These are phyloP conservation scores for Mus pahari DNA, from an alignment of 2,113 vertebrate species.

Conservation along the genomic window DNA sequence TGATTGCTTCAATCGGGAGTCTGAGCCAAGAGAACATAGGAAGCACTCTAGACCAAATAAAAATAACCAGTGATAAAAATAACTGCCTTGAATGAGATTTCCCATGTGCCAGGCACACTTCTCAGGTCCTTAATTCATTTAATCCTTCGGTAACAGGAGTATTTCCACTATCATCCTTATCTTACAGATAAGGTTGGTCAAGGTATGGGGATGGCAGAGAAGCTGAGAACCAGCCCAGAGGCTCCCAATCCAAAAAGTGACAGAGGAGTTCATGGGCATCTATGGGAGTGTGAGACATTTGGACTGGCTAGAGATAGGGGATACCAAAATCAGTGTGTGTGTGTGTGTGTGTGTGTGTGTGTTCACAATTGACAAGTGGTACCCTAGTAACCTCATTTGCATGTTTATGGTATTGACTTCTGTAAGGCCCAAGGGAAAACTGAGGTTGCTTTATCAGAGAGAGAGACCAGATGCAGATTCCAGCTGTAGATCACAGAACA, in stretches of 20 bases:
- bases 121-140: background rate
- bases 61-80: constrained; percentile 3
- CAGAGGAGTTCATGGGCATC: background rate
- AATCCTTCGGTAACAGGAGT: background rate
- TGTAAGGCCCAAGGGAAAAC: background rate
- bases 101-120: background rate
- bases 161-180: background rate
- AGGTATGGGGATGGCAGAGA: background rate
- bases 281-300: background rate
- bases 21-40: background rate
- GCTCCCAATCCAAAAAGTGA: background rate
- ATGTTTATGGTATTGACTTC: background rate
- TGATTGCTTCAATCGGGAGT: background rate
- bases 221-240: background rate
- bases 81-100: background rate
- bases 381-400: background rate
- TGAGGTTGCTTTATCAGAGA: background rate
- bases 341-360: too few species aligned
- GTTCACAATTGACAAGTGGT: background rate
- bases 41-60: background rate
- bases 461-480: background rate
- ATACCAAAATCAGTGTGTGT: background rate
- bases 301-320: background rate
- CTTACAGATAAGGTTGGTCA: background rate
- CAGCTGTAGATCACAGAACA: too few species aligned